Conservation (phyloP, 2,113 vertebrate genomes). For the Albula glossodonta region DNA sequence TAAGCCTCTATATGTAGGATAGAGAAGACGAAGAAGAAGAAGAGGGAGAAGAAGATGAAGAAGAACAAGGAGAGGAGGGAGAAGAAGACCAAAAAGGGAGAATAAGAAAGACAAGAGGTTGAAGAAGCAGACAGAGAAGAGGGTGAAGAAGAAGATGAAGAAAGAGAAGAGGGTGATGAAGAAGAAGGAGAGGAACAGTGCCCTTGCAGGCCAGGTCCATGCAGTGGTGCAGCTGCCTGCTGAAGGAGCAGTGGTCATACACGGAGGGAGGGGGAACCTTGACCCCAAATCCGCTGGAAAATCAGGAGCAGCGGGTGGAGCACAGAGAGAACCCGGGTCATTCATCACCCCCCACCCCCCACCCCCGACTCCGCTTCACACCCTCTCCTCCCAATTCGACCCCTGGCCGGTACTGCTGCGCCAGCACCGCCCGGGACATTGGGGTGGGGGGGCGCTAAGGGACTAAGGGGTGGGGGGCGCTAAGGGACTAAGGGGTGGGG, state of each 20-base stretch:
- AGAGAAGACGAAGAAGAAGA: no score
- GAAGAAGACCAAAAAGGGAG: no score
- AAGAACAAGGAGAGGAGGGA: no score
- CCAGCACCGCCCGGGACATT: not conserved
- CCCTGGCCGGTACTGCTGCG: not conserved
- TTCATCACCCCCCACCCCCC: constrained; percentile 63
- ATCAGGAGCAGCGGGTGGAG: constrained; percentile 50
- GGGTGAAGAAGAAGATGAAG: no score
- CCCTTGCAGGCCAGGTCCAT: constrained; percentile 47
- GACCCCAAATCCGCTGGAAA: constrained; percentile 63
- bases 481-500: not conserved
- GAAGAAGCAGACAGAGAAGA: no score
- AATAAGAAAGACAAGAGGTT: no score
- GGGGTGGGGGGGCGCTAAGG: not conserved
- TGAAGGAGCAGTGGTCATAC: constrained; percentile 29
- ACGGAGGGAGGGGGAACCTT: constrained; percentile 19
- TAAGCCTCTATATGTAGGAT: constrained; percentile 25
- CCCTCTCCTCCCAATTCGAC: constrained; percentile 37
- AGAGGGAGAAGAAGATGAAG: no score
- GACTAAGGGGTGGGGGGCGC: not conserved
- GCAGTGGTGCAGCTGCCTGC: constrained; percentile 34
- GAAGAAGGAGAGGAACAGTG: not conserved
- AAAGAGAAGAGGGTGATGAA: no score
- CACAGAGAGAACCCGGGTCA: constrained; percentile 54
- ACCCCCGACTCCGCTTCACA: constrained; percentile 20